Conservation (phyloP, 2,113 vertebrate genomes). For the Cynoglossus semilaevis region DNA sequence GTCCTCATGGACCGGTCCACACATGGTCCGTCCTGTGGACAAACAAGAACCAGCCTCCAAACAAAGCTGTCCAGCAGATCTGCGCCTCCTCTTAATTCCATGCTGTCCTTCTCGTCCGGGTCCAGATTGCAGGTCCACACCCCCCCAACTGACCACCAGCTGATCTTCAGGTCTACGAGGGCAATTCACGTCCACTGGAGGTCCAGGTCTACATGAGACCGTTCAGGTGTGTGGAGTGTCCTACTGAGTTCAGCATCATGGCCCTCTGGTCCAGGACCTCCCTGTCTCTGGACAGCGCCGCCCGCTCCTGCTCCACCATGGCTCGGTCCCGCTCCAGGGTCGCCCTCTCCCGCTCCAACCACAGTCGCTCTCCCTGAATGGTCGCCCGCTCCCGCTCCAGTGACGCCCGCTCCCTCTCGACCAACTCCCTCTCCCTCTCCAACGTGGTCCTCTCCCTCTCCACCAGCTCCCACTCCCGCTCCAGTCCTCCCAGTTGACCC, state of each 20-base stretch:
- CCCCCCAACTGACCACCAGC: neutral
- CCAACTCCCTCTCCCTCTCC: conserved; percentile 51
- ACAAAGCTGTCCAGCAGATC: neutral
- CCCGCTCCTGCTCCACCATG: conserved; percentile 71
- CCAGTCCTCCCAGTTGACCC: conserved; percentile 45
- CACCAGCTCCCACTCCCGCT: conserved; percentile 63
- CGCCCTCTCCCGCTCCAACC: conserved; percentile 66
- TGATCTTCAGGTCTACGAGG: too few relatives aligned
- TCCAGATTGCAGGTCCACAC: neutral
- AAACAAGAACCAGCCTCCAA: neutral
- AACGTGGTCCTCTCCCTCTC: conserved; percentile 54
- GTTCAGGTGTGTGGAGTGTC: conserved; percentile 58
- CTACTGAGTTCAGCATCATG: conserved; percentile 64
- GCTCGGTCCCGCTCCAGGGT: conserved; percentile 65
- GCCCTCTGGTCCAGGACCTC: conserved; percentile 65
- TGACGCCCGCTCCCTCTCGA: conserved; percentile 59
- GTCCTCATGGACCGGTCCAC: too few relatives aligned
- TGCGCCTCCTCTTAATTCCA: neutral
- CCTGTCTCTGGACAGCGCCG: conserved; percentile 61
- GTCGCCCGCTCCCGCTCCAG: conserved; percentile 68
- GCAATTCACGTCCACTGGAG: too few relatives aligned
- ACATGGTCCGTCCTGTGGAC: too few relatives aligned
- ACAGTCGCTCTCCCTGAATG: conserved; percentile 64
- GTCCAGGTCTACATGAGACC: conserved; percentile 49
- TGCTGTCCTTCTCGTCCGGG: too few relatives aligned